Evolutionary conservation across 2,797 vertebrate species (phyloP), one percentile per base, ranked within the genome.

Genomic region (Syndactyla subalaris): DNA sequence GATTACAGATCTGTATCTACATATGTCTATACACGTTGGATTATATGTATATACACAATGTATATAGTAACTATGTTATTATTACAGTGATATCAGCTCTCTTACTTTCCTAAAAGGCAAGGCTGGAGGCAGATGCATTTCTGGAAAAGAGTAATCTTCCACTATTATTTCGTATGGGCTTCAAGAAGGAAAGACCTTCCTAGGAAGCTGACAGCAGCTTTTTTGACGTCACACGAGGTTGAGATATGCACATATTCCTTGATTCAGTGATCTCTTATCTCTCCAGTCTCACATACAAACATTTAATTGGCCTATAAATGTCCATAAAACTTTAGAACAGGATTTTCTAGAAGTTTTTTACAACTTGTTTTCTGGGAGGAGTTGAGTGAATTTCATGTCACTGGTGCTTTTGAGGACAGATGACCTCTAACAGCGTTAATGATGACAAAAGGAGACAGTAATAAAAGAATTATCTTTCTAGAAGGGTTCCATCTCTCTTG

Each of bases 231-330:
- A 59, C 43, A 93, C 20, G 43, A 76, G 52, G 65, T 52, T 57
- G 43, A 63, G 71, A 61, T 6, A 22, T 22, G 38, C 59, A 57
- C 3, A 1, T 80, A 51, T 71, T 74, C 71, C 79, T 85, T 70
- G 41, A 70, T 82, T 76, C 73, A 65, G 36, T 68, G 72, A 70
- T 61, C 55, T 91, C 68, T 94, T 95, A 85, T 93, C 88, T 45
- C 58, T 92, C 76, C 94, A 70, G 62, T 79, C 76, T 87, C 85
- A 68, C 2, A 2, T 46, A 78, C 30, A 92, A 92, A 75, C n/a
- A 75, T 73, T 95, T 94, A 87, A 90, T 93, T 93, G 87, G 54
- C 48, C 76, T 74, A 51, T 96, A 97, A 95, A 95, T 29, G 32
- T 38, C 41, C 62, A 10, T 46, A 39, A 85, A 48, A 72, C 72